Evolutionary conservation across 1,140 invertebrate genomes (phyloP), one percentile per base, ranked within the genome.

Genomic region (Lepidurus packardi): DNA sequence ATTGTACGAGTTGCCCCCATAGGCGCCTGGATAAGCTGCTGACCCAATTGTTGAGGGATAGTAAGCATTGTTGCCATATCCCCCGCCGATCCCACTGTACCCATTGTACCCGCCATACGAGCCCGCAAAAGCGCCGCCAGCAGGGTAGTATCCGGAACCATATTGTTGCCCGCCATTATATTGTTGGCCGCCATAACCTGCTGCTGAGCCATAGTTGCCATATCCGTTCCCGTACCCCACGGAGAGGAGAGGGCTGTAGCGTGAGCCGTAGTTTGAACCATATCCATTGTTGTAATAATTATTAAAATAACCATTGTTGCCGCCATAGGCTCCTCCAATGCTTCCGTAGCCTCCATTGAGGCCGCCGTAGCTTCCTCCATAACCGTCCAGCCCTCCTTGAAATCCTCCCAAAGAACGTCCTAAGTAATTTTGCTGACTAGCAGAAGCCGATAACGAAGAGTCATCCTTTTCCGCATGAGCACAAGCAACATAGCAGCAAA

Each of bases 171-270:
- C 75, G 5, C 75, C 75, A 44, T 45, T 11, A 34, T 34, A 24
- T 24, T 65, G 44, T 41, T 47, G 43, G 34, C 42, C 43, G 53
- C 76, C 76, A 42, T 77, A 77, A 53, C 76, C 76, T 53, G 34
- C 42, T 75, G 74, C 42, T 75, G 34, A 25, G 34, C 42, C 21
- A 42, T 75, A 75, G 34, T 43, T 75, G 74, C 42, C 42, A 47
- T 24, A 11, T 75, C 74, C 74, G 42, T 43, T 47, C 13, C 75
- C 75, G 47, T 76, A 76, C 6, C 75, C 74, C 11, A 41, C 74
- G 6, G 34, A 43, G 21, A 75, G 74, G 74, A 43, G 42, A 75
- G 44, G 44, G n/a, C 42, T 43, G 44, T 75, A 24, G 44, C 42
- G 13, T 41, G 42, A 75, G 44, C 42, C 16, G 44, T 75, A 65